These are phyloP conservation scores for Mactromeris polynyma DNA, from an alignment of 2,888 invertebrate genomes.

Conservation along the genomic window DNA sequence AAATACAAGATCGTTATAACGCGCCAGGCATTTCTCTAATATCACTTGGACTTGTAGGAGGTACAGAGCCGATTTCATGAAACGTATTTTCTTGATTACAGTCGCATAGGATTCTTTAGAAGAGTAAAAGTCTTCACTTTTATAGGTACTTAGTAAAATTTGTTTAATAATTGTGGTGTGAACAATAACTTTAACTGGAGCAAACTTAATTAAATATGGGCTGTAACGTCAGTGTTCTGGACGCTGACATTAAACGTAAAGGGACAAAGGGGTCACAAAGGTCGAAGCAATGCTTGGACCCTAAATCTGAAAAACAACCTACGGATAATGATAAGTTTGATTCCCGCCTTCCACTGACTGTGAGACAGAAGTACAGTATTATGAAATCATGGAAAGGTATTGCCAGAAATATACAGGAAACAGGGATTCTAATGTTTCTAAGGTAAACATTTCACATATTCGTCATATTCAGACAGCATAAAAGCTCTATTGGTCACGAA, in stretches of 20 bases:
- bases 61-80: no score
- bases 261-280: constrained; percentile 19
- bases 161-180: neutral
- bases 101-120: no score
- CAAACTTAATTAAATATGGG: constrained; percentile 43
- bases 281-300: neutral
- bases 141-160: no score
- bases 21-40: no score
- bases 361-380: constrained; percentile 95
- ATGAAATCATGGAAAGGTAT: constrained; percentile 97
- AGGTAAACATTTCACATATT: constrained; percentile 90
- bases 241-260: neutral
- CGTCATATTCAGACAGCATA: no score
- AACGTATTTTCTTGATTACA: no score
- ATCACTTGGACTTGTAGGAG: no score
- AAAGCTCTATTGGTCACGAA: no score
- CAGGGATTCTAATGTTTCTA: constrained; percentile 96
- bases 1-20: no score
- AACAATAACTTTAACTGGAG: neutral
- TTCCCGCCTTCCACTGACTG: constrained; percentile 93
- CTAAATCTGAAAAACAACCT: neutral
- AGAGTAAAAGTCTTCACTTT: no score
- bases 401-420: constrained; percentile 94
- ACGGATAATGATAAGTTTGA: constrained; percentile 87
- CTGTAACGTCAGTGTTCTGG: constrained; percentile 55